A percentile compares a stretch with the other conserved stretches of the same genome.
phyloP scores from a whole-genome alignment of 1,140 invertebrate species.

The Amyelois transitella region DNA sequence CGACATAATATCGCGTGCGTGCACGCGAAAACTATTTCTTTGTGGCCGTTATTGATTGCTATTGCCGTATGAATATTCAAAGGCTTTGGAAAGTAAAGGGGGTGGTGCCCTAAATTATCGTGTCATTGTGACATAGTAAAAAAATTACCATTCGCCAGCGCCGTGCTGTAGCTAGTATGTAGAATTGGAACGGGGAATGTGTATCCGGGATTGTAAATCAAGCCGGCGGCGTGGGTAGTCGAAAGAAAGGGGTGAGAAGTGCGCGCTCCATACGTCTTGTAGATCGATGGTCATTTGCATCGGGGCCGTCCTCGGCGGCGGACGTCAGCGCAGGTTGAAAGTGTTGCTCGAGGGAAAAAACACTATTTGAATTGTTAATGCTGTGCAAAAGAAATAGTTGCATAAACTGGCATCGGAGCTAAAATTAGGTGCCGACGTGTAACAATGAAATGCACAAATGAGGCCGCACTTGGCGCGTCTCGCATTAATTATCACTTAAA shows the following conservation, averaged over 20 bases:
- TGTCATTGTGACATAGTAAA: conserved; percentile 65
- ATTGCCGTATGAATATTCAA: conserved; percentile 71
- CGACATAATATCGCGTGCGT: conserved; percentile 66
- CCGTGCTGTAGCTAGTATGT: not conserved
- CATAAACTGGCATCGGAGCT: conserved; percentile 47
- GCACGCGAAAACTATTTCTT: conserved; percentile 69
- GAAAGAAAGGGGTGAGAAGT: conserved; percentile 67
- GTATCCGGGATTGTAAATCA: conserved; percentile 66
- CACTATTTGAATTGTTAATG: conserved; percentile 69
- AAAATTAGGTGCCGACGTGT: conserved; percentile 55
- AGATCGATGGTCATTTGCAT: conserved; percentile 73
- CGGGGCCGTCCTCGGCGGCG: conserved; percentile 46
- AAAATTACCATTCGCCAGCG: conserved; percentile 51
- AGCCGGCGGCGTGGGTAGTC: conserved; percentile 53
- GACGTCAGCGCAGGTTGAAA: conserved; percentile 64
- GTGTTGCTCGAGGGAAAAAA: conserved; percentile 63
- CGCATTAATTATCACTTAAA: not conserved
- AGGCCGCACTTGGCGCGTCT: not conserved
- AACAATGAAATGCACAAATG: conserved; percentile 38
- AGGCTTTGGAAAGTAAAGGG: conserved; percentile 89
- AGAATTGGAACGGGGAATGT: conserved; percentile 42
- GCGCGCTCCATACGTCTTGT: conserved; percentile 57
- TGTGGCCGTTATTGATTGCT: conserved; percentile 69
- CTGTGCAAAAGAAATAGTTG: conserved; percentile 61
- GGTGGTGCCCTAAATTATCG: conserved; percentile 74